phyloP scores from a whole-genome alignment of 2,113 vertebrate species.

The Zosterops lateralis region DNA sequence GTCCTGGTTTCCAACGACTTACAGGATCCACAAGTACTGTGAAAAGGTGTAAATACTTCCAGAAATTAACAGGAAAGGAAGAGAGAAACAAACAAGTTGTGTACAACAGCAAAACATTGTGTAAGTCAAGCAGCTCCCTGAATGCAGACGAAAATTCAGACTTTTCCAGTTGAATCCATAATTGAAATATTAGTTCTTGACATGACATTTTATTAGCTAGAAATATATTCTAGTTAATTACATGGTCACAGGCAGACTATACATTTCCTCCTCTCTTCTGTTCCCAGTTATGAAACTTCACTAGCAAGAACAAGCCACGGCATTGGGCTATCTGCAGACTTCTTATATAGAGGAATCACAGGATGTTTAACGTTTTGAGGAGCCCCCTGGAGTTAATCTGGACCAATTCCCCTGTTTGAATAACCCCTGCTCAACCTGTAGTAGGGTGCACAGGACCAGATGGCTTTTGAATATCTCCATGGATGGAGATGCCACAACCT shows the following conservation, averaged over 20 bases:
- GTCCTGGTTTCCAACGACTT: not conserved
- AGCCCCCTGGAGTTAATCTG: not conserved
- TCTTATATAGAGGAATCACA: not conserved
- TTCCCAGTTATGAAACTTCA: not conserved
- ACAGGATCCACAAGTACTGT: not conserved
- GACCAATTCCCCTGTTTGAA: not conserved
- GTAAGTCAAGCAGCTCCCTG: not conserved
- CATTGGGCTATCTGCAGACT: not conserved
- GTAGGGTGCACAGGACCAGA: not conserved
- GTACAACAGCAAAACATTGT: not conserved
- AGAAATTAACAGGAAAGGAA: not conserved
- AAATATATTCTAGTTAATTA: not conserved
- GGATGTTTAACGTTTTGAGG: not conserved
- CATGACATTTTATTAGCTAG: not conserved
- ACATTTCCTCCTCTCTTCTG: not conserved
- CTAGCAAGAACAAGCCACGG: not conserved
- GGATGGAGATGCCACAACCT: not conserved
- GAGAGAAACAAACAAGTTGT: not conserved
- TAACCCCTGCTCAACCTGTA: not conserved
- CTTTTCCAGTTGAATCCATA: not conserved
- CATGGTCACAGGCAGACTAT: not conserved
- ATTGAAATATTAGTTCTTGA: not conserved
- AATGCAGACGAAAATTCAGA: not conserved
- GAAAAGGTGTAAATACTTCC: not conserved
- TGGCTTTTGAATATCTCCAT: not conserved